Evolutionary conservation across 2,797 vertebrate species (phyloP), one percentile per base, ranked within the genome.

Genomic region (Schizopygopsis malacanthus): DNA sequence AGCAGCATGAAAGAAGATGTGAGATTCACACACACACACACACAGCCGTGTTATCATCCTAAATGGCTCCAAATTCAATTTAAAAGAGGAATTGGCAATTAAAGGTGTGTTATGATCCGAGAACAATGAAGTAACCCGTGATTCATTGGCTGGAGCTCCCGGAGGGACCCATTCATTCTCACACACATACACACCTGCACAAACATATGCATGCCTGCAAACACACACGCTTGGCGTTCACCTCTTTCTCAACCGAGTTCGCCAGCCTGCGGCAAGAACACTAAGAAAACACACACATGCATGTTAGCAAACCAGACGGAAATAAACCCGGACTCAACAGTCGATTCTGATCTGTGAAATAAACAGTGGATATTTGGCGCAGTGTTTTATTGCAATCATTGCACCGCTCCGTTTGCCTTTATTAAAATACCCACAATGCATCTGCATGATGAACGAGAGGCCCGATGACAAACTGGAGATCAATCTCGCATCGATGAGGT

Each of bases 41-140:
- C 90, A 89, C 80, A 87, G 88, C 91, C 50, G 87, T 84, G 91
- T 92, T 93, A 93, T 95, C 92, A 85, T 92, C 94, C 70, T 47
- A 28, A 81, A 95, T 92, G 95, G 91, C 93, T 94, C 93, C 92
- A 94, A 93, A 95, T 95, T 95, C 95, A 95, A 95, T 96, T 96
- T 95, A 95, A 95, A 93, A 93, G 93, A 94, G 94, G 95, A 95
- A 95, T 95, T 95, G 94, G 90, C 94, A 95, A 95, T 95, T 95
- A 95, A 94, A 95, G 92, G 88, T 92, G 92, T 91, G 94, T 94
- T 95, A 94, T 95, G 95, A 96, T 95, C 94, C 93, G 94, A 93
- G 94, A 95, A 95, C 94, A 94, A 95, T 94, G 93, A 95, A 94
- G 94, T 94, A 94, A 95, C 95, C 93, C 93, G 92, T 94, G 92